Conservation (phyloP, 2,113 vertebrate genomes). For the Tonatia bakeri region DNA sequence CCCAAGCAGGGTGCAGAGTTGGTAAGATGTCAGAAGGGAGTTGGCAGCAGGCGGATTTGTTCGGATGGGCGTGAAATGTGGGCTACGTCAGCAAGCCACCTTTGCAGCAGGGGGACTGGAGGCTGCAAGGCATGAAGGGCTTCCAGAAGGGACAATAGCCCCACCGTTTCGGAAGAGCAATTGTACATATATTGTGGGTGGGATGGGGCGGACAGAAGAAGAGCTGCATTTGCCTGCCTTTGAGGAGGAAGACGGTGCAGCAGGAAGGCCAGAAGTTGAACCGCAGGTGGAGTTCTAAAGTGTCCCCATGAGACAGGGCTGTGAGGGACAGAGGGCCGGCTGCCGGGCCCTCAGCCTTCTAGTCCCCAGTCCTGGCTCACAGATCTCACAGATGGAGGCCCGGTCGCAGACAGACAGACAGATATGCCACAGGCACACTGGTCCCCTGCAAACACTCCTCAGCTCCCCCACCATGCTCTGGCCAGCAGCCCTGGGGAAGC, state of each 20-base stretch:
- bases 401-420: no score
- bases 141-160: neutral
- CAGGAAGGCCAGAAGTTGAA: neutral
- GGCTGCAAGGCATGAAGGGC: neutral
- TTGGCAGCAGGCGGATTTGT: neutral
- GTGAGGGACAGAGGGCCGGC: neutral
- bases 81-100: neutral
- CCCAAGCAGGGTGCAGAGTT: neutral
- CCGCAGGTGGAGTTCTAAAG: neutral
- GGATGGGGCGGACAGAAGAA: neutral
- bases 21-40: neutral
- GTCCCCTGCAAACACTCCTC: neutral
- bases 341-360: neutral
- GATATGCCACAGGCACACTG: neutral
- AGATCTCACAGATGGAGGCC: neutral
- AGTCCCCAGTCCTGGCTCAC: neutral
- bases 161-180: neutral
- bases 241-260: neutral
- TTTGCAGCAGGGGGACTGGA: neutral
- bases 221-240: neutral
- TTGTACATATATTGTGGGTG: neutral
- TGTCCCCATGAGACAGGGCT: neutral
- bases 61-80: neutral
- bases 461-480: neutral
- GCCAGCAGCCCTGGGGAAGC: constrained; percentile 31